Conservation (phyloP, 2,797 vertebrate species). For the Sebastes minor region DNA sequence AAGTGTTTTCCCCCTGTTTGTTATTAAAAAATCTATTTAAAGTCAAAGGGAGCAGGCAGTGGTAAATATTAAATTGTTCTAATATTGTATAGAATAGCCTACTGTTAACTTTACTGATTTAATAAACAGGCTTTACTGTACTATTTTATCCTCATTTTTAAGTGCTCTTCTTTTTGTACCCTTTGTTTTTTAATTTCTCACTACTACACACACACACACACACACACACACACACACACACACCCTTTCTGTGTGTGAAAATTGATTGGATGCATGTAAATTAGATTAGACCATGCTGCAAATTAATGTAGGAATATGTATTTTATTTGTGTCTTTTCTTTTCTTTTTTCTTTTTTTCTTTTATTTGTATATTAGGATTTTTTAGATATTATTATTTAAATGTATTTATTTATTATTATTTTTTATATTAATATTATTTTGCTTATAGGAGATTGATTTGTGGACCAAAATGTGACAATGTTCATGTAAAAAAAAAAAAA, state of each 20-base stretch:
- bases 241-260: not conserved
- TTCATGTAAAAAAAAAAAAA: too few relatives aligned
- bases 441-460: too few relatives aligned
- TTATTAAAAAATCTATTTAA: not conserved
- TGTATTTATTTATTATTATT: too few relatives aligned
- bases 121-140: not conserved
- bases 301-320: too few relatives aligned
- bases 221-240: not conserved
- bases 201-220: not conserved
- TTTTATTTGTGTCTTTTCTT: too few relatives aligned
- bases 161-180: not conserved
- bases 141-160: not conserved
- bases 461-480: too few relatives aligned
- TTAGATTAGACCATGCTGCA: too few relatives aligned
- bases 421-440: too few relatives aligned
- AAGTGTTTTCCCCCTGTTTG: not conserved
- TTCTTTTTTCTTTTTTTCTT: accelerated
- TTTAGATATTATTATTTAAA: too few relatives aligned
- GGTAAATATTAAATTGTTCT: not conserved
- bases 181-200: not conserved
- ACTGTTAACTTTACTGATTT: not conserved
- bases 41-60: not conserved
- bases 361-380: too few relatives aligned
- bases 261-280: too few relatives aligned
- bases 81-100: not conserved